phyloP scores from a whole-genome alignment of 2,113 vertebrate species.

The Mus spicilegus region DNA sequence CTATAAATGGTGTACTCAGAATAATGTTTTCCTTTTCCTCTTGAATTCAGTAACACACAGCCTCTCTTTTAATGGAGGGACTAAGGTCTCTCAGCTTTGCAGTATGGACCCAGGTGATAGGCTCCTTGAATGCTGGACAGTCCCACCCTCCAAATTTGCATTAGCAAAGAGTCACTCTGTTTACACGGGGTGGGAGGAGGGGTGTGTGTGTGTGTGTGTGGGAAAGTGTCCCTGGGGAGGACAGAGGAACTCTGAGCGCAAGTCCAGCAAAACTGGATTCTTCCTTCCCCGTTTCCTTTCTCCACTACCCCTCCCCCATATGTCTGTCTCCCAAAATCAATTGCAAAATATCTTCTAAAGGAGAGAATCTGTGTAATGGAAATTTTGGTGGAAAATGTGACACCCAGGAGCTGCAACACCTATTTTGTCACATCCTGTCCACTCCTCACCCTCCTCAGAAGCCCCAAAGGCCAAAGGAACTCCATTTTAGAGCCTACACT shows the following conservation, averaged over 20 bases:
- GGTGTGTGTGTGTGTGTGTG: background rate
- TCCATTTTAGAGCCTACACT: background rate
- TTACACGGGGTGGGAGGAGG: background rate
- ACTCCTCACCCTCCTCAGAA: background rate
- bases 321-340: background rate
- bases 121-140: background rate
- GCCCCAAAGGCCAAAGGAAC: background rate
- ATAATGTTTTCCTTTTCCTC: constrained; percentile 25
- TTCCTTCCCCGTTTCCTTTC: background rate
- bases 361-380: background rate
- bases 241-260: background rate
- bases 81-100: background rate
- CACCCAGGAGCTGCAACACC: background rate
- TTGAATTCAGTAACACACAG: constrained; percentile 15
- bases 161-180: background rate
- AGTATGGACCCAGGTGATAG: background rate
- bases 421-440: background rate
- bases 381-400: background rate
- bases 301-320: background rate
- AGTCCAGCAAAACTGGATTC: background rate
- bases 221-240: no score
- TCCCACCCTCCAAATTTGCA: background rate
- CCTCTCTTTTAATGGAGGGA: constrained; percentile 12
- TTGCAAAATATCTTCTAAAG: background rate
- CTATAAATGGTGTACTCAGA: constrained; percentile 62